Percentiles rank a stretch among this genome's conserved stretches.
Conservation (phyloP, 2,797 vertebrate genomes). For the Poeciliopsis presidionis region DNA sequence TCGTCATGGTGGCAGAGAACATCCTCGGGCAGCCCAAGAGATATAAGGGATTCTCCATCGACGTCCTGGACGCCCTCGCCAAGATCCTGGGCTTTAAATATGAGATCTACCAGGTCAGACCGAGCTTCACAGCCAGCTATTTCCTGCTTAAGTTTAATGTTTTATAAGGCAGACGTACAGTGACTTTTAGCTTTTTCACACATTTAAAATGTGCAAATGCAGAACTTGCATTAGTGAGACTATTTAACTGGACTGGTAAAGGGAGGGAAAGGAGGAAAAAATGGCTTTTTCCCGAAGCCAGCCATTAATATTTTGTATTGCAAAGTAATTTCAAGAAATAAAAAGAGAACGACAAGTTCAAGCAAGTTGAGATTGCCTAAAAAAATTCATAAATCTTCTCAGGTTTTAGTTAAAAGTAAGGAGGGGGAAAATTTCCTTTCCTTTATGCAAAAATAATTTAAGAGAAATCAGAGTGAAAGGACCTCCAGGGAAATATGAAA, state of each 20-base stretch:
- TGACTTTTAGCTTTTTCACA: not conserved
- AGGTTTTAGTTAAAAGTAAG: not conserved
- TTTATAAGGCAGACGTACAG: not conserved
- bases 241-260: not conserved
- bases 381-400: not conserved
- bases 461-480: not conserved
- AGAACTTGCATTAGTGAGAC: not conserved
- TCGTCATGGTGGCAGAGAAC: slow-evolving; percentile 98
- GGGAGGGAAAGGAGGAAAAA: not conserved
- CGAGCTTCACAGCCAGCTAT: not conserved
- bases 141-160: not conserved
- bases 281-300: not conserved
- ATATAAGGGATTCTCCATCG: slow-evolving; percentile 97
- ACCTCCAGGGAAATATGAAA: not conserved
- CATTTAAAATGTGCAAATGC: not conserved
- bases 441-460: not conserved
- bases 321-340: not conserved
- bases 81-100: slow-evolving; percentile 97
- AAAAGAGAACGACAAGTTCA: not conserved
- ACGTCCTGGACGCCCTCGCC: slow-evolving; percentile 93
- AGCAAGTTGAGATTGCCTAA: not conserved
- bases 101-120: slow-evolving; percentile 89
- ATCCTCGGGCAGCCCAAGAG: slow-evolving; percentile 96
- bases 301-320: not conserved
- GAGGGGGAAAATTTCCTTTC: not conserved